Evolutionary conservation across 2,888 invertebrate genomes (phyloP), one percentile per base, ranked within the genome.

Genomic region (Eupithecia abbreviata): DNA sequence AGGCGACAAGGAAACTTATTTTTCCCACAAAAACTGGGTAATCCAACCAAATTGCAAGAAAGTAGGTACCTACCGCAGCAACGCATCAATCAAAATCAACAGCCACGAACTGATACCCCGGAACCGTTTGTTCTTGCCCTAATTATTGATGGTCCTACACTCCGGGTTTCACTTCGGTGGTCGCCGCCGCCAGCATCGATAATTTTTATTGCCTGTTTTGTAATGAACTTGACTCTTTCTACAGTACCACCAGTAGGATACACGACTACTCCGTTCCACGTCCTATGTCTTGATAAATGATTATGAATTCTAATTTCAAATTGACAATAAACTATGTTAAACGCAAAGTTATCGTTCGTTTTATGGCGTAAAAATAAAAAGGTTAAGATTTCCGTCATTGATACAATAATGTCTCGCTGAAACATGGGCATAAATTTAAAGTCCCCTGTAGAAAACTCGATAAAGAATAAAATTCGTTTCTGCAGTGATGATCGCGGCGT

Each of bases 41-140:
- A n/a, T 30, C 18, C 62, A 62, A 72, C 62, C 73, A 55, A 76
- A 76, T 76, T 41, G 73, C 70, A 30, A 30, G 62, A 62, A 71
- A 77, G 71, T 58, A 58, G 18, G 18, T 73, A 77, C 73, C 77
- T 80, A 80, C 82, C 81, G 78, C 81, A 81, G 82, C 78, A 79
- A 30, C 79, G 73, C 82, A 82, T 82, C 80, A 82, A 82, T 82
- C 81, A 76, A 78, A 78, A 77, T 71, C 78, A 69, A 76, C 51
- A 76, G 75, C 78, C 78, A 74, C 76, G 78, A 74, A 81, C 72
- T 71, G 73, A 73, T 83, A 80, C 81, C 85, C 87, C 87, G 83
- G 83, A 85, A 88, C 90, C 91, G 91, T 82, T 88, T 87, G 85
- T 30, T 84, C 85, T 89, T 86, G 87, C 89, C 84, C 87, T 89